Evolutionary conservation across 2,888 invertebrate genomes (phyloP).

Genomic region (Zootermopsis nevadensis): DNA sequence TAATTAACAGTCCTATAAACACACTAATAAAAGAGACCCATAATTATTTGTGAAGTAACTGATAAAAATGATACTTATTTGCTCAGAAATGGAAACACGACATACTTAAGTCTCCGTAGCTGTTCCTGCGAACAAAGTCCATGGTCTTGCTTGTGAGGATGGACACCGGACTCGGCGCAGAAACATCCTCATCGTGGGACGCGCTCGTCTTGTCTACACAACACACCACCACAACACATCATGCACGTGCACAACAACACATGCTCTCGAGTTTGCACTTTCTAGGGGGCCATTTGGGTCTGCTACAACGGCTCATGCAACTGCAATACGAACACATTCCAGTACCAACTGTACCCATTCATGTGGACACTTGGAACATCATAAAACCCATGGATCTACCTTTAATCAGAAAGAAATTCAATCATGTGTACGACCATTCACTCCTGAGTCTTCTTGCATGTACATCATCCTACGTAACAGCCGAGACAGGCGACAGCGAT

Average conservation of each 20-base stretch:
- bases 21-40: too few relatives aligned
- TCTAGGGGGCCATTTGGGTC: neutral
- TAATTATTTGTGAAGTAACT: neutral
- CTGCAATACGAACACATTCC: too few relatives aligned
- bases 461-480: too few relatives aligned
- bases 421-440: too few relatives aligned
- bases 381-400: too few relatives aligned
- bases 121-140: slow-evolving; percentile 78
- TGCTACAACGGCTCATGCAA: too few relatives aligned
- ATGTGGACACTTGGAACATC: too few relatives aligned
- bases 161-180: slow-evolving; percentile 56
- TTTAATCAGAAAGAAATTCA: too few relatives aligned
- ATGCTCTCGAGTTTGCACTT: neutral
- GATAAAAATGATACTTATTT: neutral
- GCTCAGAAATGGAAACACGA: neutral
- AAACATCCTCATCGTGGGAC: slow-evolving; percentile 27
- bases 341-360: too few relatives aligned
- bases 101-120: slow-evolving; percentile 80
- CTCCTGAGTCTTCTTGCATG: too few relatives aligned
- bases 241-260: slow-evolving; percentile 8
- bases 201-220: slow-evolving; percentile 31
- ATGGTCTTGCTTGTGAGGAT: slow-evolving; percentile 69
- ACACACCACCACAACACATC: slow-evolving; percentile 7
- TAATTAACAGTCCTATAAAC: too few relatives aligned
- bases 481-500: too few relatives aligned